Conservation (phyloP, 2,113 vertebrate genomes). For the Corynorhinus townsendii region DNA sequence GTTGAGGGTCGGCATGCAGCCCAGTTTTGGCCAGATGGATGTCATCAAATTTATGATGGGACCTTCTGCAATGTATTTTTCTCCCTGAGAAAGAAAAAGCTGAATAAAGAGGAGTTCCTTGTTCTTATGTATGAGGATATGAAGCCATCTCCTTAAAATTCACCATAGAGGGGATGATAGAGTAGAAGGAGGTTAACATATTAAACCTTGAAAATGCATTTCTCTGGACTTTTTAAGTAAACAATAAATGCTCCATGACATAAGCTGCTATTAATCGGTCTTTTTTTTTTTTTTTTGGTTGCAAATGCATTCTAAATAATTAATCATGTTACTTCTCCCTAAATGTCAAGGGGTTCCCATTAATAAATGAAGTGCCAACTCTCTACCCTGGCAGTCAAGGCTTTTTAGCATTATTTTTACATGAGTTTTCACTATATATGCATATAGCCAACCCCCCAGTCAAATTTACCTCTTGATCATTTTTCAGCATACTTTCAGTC, state of each 20-base stretch:
- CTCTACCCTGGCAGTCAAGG: background rate
- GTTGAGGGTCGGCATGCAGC: no score
- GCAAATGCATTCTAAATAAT: background rate
- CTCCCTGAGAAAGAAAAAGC: background rate
- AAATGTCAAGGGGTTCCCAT: background rate
- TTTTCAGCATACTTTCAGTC: background rate
- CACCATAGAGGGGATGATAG: background rate
- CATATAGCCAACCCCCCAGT: background rate
- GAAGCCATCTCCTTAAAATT: background rate
- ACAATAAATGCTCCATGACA: background rate
- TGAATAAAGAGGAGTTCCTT: background rate
- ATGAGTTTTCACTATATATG: background rate
- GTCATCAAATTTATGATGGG: background rate
- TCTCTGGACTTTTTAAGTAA: background rate
- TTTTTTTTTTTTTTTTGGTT: background rate
- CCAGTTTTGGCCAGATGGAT: background rate
- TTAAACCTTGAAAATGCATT: background rate
- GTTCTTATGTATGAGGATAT: background rate
- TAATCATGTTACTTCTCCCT: background rate
- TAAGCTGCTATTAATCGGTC: background rate
- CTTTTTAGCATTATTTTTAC: background rate
- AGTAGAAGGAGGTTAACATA: background rate
- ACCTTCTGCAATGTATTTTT: background rate
- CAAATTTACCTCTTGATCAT: background rate
- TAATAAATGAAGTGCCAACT: background rate